These are phyloP conservation scores for Chunga burmeisteri DNA, from an alignment of 2,113 vertebrate species.

Conservation along the genomic window DNA sequence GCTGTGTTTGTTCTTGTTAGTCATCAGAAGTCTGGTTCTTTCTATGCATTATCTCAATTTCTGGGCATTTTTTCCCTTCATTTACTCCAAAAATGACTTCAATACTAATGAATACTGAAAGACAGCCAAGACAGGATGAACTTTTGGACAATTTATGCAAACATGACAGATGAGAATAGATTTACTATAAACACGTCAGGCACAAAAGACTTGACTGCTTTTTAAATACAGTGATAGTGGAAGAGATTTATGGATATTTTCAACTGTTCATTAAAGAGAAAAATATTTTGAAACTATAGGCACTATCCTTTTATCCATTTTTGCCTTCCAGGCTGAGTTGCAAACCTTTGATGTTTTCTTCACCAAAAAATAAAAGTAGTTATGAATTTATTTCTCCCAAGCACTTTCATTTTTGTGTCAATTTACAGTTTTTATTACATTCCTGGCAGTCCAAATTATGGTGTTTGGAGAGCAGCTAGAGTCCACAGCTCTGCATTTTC, in stretches of 20 bases:
- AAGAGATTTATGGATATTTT: conserved; percentile 56
- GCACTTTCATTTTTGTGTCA: conserved; percentile 60
- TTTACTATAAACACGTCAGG: conserved; percentile 54
- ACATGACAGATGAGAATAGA: conserved; percentile 47
- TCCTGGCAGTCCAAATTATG: conserved; percentile 29
- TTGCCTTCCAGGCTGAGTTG: conserved; percentile 50
- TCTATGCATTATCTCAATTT: conserved; percentile 40
- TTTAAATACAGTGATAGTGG: conserved; percentile 35
- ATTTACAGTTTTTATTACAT: conserved; percentile 61
- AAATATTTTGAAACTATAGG: conserved; percentile 59
- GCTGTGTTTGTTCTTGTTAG: conserved; percentile 25
- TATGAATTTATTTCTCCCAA: conserved; percentile 58
- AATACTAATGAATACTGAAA: conserved; percentile 59
- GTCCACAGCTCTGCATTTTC: conserved; percentile 15
- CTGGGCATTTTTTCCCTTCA: conserved; percentile 31
- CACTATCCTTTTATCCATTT: conserved; percentile 29
- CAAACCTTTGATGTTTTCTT: conserved; percentile 56
- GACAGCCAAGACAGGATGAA: conserved; percentile 51
- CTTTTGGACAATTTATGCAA: conserved; percentile 61
- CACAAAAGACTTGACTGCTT: conserved; percentile 39
- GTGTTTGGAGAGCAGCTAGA: conserved; percentile 40
- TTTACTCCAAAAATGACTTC: conserved; percentile 46
- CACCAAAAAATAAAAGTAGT: conserved; percentile 43
- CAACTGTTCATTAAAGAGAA: conserved; percentile 63
- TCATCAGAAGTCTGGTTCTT: not conserved